Base-by-base conservation (phyloP, 2,888 invertebrate species). In the Drosophila yooni region DNA sequence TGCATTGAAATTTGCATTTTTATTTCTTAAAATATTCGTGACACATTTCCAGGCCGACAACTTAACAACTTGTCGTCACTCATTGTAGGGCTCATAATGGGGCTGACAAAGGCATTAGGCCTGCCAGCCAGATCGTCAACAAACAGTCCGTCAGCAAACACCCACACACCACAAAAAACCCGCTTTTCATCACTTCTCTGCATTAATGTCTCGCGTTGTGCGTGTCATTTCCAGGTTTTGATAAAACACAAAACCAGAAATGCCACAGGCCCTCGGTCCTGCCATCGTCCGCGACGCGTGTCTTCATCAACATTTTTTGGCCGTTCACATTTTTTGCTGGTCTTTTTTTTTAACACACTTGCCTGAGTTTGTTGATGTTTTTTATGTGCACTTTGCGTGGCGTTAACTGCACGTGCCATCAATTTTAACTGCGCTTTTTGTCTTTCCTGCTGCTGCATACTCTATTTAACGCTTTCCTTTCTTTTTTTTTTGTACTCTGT, bases 361-460 rank as follows among this genome's bases (percentile, higher is more conserved):
- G 60, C 59, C 65, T 33, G 70, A 58, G 62, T 66, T 69, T 70
- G 76, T 67, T 80, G 69, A 64, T 79, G 69, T 64, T 83, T 84
- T 84, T 85, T 82, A 82, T 84, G 82, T 87, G 82, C 82, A 84
- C 82, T 84, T 82, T 79, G 81, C 79, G 82, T 81, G 88, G 82
- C 81, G 81, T 87, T 84, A 82, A 87, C 88, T 85, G 85, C 88
- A 88, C 85, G 87, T 82, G 73, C 84, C 84, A 80, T 78, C 82
- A 84, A 82, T 87, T 87, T 81, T 81, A 79, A 87, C 84, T 82
- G 84, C 81, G 81, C 88, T 84, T 84, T 78, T 74, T 68, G 52
- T 52, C 51, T 48, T 50, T 59, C 38, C 48, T 21, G 21, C 33
- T 51, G 15, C 46, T 52, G 11, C 43, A 27, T 31, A 27, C 61